These are phyloP conservation scores for Eriocheir sinensis DNA, from an alignment of 1,140 invertebrate species.

Conservation along the genomic window DNA sequence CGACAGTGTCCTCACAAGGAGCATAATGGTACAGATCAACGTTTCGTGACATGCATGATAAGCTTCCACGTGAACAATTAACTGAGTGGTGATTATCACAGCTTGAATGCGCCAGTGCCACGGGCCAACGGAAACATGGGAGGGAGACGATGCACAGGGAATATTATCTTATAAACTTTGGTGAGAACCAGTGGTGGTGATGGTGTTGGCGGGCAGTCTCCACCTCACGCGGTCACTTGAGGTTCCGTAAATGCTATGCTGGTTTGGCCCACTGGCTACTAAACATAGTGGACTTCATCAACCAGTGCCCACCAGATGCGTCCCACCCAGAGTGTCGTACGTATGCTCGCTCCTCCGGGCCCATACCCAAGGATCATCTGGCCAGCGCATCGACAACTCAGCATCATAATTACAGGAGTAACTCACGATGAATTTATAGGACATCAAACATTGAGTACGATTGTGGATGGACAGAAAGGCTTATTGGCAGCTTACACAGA, in stretches of 20 bases:
- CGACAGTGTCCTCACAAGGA: neutral
- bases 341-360: constrained; percentile 6
- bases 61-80: constrained; percentile 19
- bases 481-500: too few relatives aligned
- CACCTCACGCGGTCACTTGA: constrained; percentile 33
- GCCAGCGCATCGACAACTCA: neutral
- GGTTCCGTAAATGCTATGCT: constrained; percentile 71
- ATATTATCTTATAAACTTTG: constrained; percentile 33
- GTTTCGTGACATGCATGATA: constrained; percentile 1
- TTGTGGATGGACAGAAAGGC: too few relatives aligned
- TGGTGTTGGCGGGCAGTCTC: neutral
- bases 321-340: constrained; percentile 60
- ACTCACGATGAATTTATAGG: neutral
- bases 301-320: constrained; percentile 71
- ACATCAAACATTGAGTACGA: too few relatives aligned
- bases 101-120: constrained; percentile 60
- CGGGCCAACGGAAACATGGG: constrained; percentile 44
- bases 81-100: constrained; percentile 59
- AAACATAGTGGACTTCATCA: constrained; percentile 74
- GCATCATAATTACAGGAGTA: neutral
- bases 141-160: neutral
- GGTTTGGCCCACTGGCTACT: constrained; percentile 76
- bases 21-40: constrained; percentile 29
- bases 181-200: neutral
- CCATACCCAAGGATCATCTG: neutral